Evolutionary conservation across 2,888 invertebrate species (phyloP).

Genomic region (Drosophila mercatorum): DNA sequence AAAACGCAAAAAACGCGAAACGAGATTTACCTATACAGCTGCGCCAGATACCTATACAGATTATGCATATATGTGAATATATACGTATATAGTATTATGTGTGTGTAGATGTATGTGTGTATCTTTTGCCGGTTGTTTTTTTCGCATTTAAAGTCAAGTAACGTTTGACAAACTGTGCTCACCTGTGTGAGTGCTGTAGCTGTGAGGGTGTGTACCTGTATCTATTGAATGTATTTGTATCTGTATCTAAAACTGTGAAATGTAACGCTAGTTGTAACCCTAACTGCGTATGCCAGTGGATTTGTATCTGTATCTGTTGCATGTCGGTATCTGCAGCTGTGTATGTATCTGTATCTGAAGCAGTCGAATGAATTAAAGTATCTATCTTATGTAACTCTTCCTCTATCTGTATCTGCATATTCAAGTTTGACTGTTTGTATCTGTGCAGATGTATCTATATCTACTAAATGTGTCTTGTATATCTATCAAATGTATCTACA

Average conservation of each 20-base stretch:
- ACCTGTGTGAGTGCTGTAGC: constrained; percentile 1
- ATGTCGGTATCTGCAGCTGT: not conserved
- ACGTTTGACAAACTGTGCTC: constrained; percentile 38
- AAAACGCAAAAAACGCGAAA: constrained; percentile 58
- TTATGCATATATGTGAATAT: not conserved
- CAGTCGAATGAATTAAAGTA: too few relatives aligned
- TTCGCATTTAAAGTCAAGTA: constrained; percentile 46
- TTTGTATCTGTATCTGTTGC: not conserved
- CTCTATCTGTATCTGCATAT: not conserved
- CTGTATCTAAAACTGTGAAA: not conserved
- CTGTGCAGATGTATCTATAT: not conserved
- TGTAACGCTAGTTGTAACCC: not conserved
- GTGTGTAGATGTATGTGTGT: constrained; percentile 3
- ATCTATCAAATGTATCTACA: too few relatives aligned
- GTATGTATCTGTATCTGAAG: not conserved
- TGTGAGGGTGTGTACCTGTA: not conserved
- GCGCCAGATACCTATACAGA: not conserved
- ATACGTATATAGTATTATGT: not conserved
- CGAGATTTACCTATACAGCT: constrained; percentile 64
- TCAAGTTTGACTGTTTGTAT: not conserved
- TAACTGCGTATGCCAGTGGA: not conserved
- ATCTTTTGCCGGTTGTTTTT: constrained; percentile 10
- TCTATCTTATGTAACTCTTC: not conserved
- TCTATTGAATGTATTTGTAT: not conserved
- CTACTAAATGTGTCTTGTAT: not conserved